A percentile compares a stretch with the other conserved stretches of the same genome.
phyloP scores from a whole-genome alignment of 2,113 vertebrate species.

The Cyanoliseus patagonus region DNA sequence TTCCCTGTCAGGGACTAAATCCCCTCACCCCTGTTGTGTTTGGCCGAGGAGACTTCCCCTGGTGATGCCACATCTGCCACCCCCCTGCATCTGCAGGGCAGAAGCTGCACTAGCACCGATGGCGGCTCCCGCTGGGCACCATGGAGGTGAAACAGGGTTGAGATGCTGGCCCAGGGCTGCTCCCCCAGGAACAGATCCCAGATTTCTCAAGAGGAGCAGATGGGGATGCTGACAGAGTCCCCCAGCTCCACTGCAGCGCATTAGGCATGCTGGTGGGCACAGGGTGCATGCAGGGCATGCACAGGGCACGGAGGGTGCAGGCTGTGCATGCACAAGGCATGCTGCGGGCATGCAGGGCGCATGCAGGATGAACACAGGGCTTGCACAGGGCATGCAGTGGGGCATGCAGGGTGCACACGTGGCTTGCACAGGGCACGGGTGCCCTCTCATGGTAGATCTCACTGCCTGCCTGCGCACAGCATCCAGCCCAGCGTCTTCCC shows the following conservation, averaged over 20 bases:
- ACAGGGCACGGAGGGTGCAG: not conserved
- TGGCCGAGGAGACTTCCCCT: not conserved
- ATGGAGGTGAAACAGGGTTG: not conserved
- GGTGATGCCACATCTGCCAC: not conserved
- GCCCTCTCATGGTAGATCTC: constrained; percentile 15
- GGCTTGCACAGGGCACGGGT: not conserved
- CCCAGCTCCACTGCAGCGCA: not conserved
- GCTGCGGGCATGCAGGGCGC: too few relatives aligned
- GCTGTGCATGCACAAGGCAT: too few relatives aligned
- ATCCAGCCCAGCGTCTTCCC: not conserved
- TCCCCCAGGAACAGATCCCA: not conserved
- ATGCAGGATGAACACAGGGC: not conserved
- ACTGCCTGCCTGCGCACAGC: not conserved
- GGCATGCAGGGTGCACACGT: not conserved
- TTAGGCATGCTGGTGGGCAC: not conserved
- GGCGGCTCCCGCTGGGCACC: not conserved
- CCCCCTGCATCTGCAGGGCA: rapidly evolving
- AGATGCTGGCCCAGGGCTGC: not conserved
- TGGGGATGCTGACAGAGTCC: too few relatives aligned
- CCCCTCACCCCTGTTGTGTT: not conserved
- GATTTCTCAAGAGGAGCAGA: not conserved
- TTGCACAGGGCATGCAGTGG: too few relatives aligned
- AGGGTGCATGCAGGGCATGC: not conserved
- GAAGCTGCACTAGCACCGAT: not conserved
- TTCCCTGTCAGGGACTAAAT: not conserved